A percentile compares a stretch with the other conserved stretches of the same genome.
Conservation (phyloP, 2,797 vertebrate species). For the Periophthalmus magnuspinnatus region DNA sequence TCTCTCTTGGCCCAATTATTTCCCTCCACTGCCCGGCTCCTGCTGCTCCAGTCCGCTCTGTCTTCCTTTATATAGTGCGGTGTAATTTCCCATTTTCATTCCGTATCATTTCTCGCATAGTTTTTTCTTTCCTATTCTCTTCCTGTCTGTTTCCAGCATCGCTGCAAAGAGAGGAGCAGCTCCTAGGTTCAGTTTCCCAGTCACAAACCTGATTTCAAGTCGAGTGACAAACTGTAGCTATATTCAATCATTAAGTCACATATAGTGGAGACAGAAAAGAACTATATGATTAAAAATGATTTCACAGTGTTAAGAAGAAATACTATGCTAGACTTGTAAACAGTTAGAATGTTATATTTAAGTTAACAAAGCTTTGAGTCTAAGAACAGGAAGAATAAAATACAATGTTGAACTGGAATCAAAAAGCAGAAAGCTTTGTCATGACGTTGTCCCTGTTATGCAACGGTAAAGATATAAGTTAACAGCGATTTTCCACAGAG, state of each 20-base stretch:
- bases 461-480: too few species aligned
- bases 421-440: neutral
- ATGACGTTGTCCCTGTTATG: neutral
- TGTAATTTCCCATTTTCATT: constrained; percentile 63
- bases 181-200: constrained; percentile 42
- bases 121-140: constrained; percentile 17
- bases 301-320: neutral
- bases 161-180: constrained; percentile 29
- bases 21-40: constrained; percentile 45
- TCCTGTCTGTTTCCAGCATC: constrained; percentile 27
- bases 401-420: neutral
- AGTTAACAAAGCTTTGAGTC: neutral
- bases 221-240: constrained; percentile 59
- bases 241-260: constrained; percentile 57
- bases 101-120: constrained; percentile 46
- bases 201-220: constrained; percentile 56
- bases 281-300: constrained; percentile 17
- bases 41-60: constrained; percentile 45
- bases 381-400: neutral
- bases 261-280: constrained; percentile 23
- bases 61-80: constrained; percentile 40
- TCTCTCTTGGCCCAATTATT: constrained; percentile 68
- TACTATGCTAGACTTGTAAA: neutral
- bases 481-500: too few species aligned
- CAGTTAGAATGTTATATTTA: neutral